phyloP scores from a whole-genome alignment of 2,888 invertebrate species.

The Lissonota sp. region DNA sequence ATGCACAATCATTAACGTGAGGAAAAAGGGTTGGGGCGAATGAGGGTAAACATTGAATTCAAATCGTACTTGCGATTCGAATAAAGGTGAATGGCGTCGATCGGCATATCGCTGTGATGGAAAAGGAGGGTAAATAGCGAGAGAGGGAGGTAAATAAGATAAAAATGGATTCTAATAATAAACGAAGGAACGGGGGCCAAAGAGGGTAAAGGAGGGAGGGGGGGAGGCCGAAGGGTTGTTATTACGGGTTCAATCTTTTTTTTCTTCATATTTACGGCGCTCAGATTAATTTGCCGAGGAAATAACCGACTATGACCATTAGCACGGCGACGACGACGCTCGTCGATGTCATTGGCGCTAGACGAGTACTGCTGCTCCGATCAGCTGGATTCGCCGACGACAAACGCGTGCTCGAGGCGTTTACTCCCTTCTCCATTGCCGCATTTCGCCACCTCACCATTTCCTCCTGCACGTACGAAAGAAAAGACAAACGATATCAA shows the following conservation, averaged over 20 bases:
- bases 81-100: conserved; percentile 65
- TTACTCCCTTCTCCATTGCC: conserved; percentile 76
- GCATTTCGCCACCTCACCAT: conserved; percentile 78
- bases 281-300: conserved; percentile 82
- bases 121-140: conserved; percentile 3
- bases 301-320: conserved; percentile 80
- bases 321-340: conserved; percentile 76
- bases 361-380: conserved; percentile 68
- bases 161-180: conserved; percentile 30
- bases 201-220: conserved; percentile 76
- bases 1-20: conserved; percentile 57
- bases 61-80: conserved; percentile 59
- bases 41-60: conserved; percentile 28
- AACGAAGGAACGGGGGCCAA: conserved; percentile 56
- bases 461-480: conserved; percentile 75
- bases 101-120: conserved; percentile 61
- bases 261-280: conserved; percentile 68
- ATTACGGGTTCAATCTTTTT: conserved; percentile 69
- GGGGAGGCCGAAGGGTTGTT: conserved; percentile 63
- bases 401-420: conserved; percentile 73
- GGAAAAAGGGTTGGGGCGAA: neutral
- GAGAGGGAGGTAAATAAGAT: neutral
- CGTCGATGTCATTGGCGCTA: conserved; percentile 71
- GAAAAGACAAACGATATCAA: conserved; percentile 3
- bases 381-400: conserved; percentile 73